Percentiles rank a stretch among this genome's conserved stretches.
Conservation (phyloP, 2,113 vertebrate genomes). For the Pao palembangensis region DNA sequence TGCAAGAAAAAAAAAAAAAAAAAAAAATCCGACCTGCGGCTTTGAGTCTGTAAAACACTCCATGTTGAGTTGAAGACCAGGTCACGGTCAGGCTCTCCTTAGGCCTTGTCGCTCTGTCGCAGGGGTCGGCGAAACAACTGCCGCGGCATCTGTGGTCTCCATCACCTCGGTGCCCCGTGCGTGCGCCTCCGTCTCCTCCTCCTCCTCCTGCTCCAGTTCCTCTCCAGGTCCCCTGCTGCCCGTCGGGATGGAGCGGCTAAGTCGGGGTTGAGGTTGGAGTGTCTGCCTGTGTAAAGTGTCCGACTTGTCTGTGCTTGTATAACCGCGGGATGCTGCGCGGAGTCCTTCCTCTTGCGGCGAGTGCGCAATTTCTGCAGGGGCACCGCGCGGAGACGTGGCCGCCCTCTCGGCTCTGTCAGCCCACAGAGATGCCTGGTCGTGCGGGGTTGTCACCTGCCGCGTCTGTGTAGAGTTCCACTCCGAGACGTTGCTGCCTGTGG, state of each 20-base stretch:
- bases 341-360: constrained; percentile 42
- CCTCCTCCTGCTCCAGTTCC: constrained; percentile 16
- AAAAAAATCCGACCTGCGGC: constrained; percentile 64
- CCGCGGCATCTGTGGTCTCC: background rate
- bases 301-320: constrained; percentile 36
- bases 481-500: constrained; percentile 48
- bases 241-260: constrained; percentile 10
- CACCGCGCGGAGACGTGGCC: constrained; percentile 26
- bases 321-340: constrained; percentile 44
- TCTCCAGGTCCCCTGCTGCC: constrained; percentile 9
- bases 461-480: constrained; percentile 70
- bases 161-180: constrained; percentile 18
- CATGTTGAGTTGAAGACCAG: constrained; percentile 7
- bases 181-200: constrained; percentile 21
- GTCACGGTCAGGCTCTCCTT: constrained; percentile 39
- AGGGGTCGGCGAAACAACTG: constrained; percentile 13
- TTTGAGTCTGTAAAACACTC: constrained; percentile 51
- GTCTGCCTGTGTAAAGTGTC: constrained; percentile 25
- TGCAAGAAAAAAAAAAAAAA: background rate
- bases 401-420: constrained; percentile 32
- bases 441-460: constrained; percentile 21
- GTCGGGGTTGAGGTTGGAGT: constrained; percentile 8
- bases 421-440: constrained; percentile 46
- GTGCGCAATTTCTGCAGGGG: constrained; percentile 46
- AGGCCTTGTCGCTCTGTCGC: constrained; percentile 15